Conservation (phyloP, 2,113 vertebrate genomes). For the Bagarius yarrelli region DNA sequence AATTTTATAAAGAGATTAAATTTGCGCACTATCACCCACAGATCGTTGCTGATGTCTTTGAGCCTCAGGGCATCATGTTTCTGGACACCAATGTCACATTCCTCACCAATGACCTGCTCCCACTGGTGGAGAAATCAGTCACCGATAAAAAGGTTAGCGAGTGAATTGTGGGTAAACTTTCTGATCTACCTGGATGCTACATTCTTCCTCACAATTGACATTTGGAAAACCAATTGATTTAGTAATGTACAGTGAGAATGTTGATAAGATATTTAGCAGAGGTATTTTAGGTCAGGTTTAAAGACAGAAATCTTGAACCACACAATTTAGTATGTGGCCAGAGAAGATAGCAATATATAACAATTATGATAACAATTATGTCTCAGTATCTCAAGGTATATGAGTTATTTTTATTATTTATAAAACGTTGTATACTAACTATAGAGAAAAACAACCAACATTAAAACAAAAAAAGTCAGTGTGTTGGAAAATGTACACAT, state of each 20-base stretch:
- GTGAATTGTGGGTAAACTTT: too few relatives aligned
- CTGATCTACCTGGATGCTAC: too few relatives aligned
- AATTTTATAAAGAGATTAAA: too few relatives aligned
- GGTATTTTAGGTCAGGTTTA: background rate
- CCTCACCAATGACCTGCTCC: conserved; percentile 80
- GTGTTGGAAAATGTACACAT: too few relatives aligned
- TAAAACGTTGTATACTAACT: too few relatives aligned
- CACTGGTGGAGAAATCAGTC: conserved; percentile 80
- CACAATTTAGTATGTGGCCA: background rate
- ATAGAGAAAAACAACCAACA: too few relatives aligned
- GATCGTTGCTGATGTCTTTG: conserved; percentile 85
- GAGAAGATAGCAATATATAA: background rate
- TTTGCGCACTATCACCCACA: conserved; percentile 62
- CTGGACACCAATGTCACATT: conserved; percentile 81
- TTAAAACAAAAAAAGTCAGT: too few relatives aligned
- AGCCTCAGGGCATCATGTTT: conserved; percentile 82
- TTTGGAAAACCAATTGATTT: background rate
- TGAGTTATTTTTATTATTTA: too few relatives aligned
- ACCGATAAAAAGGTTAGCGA: conserved; percentile 81
- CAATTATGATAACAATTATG: background rate
- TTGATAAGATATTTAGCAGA: background rate
- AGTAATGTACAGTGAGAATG: background rate
- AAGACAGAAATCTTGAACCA: background rate
- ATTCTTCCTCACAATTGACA: too few relatives aligned
- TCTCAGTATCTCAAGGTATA: background rate